Evolutionary conservation across 2,888 invertebrate genomes (phyloP).

Genomic region (Acrocyrtus sp.): DNA sequence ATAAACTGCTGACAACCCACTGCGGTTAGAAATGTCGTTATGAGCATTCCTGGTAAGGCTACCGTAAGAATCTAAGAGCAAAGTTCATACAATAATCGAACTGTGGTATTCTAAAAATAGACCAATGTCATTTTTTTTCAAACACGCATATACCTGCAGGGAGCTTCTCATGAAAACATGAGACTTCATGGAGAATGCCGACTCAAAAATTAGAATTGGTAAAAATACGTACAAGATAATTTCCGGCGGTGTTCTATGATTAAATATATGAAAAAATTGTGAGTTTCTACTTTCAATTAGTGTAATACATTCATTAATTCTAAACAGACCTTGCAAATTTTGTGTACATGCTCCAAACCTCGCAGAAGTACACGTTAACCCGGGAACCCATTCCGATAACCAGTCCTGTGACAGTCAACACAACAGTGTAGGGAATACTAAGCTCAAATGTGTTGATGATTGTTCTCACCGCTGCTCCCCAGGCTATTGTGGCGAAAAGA

Average conservation of each 20-base stretch:
- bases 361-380: conserved; percentile 41
- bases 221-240: conserved; percentile 61
- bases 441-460: conserved; percentile 60
- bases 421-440: conserved; percentile 67
- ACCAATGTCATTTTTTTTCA: background rate
- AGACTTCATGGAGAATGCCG: conserved; percentile 62
- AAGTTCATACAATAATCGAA: background rate
- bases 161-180: conserved; percentile 60
- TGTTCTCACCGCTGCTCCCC: conserved; percentile 62
- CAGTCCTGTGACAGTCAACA: conserved; percentile 66
- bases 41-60: conserved; percentile 62
- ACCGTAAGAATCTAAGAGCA: conserved; percentile 55
- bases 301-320: background rate
- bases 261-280: background rate
- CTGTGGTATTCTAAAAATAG: background rate
- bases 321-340: conserved; percentile 55
- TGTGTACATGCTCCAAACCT: conserved; percentile 55
- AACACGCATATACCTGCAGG: conserved; percentile 34
- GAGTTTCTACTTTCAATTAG: background rate
- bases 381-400: conserved; percentile 64
- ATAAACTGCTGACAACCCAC: conserved; percentile 58
- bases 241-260: conserved; percentile 58
- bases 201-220: conserved; percentile 60
- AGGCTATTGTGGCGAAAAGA: conserved; percentile 58
- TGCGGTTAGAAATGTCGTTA: conserved; percentile 60